Evolutionary conservation across 1,140 invertebrate genomes (phyloP), one percentile per base, ranked within the genome.

Genomic region (Mercenaria mercenaria): DNA sequence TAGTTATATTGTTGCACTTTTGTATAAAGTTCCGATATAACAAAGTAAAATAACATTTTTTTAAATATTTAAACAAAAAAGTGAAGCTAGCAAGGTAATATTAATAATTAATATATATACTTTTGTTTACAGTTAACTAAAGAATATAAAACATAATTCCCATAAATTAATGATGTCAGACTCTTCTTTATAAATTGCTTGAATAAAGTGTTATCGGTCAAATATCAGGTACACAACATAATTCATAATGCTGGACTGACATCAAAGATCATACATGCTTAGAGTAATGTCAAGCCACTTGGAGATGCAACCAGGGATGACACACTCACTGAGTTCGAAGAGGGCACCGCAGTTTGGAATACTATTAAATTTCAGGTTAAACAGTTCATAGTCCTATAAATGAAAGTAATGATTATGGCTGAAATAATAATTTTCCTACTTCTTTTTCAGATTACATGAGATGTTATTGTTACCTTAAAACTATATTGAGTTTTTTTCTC

Each of bases 301-400:
- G 34, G 8, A 13, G 29, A 72, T 72, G 37, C 67, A 72, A 0
- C 29, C 37, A 72, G 67, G 67, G 34, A 23, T 72, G 67, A 23
- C 18, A 72, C 0, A 20, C 2, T 26, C 29, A 13, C n/a, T 41
- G 26, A 39, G 67, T 67, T 29, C 32, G 29, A 10, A 32, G 32
- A 29, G n/a, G 61, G 61, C 34, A 67, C 8, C n/a, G 10, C 11
- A 32, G 67, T 37, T 41, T 39, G 32, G 10, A 34, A 72, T 32
- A 72, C n/a, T 72, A 72, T 72, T 41, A 8, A 72, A 72, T 72
- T 72, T 18, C 67, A 15, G 67, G 34, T 39, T 39, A 72, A 72
- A 29, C 37, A 72, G 67, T 72, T 37, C 34, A 39, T 39, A 72
- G 29, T 29, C 23, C 37, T 72, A 13, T 59, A 8, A 8, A 13